Evolutionary conservation across 2,888 invertebrate genomes (phyloP).

Genomic region (Theretra japonica): DNA sequence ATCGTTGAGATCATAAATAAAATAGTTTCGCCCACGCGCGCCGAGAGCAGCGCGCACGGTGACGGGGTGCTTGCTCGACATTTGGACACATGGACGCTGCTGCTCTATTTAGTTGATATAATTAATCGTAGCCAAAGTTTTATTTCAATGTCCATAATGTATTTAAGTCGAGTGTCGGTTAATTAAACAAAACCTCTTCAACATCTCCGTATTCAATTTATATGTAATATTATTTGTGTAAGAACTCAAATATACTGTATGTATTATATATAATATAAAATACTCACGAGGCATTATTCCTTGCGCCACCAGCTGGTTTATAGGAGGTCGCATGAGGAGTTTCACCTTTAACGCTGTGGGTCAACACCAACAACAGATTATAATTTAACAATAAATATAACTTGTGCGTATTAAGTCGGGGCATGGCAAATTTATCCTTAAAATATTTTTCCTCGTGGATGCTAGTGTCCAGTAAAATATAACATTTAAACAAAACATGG

Average conservation of each 20-base stretch:
- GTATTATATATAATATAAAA: not conserved
- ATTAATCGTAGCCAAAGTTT: not conserved
- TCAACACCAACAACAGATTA: conserved; percentile 48
- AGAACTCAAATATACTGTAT: not conserved
- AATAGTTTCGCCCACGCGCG: conserved; percentile 70
- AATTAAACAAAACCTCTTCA: not conserved
- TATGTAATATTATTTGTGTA: not conserved
- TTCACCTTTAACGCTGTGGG: conserved; percentile 97
- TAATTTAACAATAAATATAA: not conserved
- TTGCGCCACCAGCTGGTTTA: conserved; percentile 98
- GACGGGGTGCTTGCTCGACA: conserved; percentile 14
- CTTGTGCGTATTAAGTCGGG: not conserved
- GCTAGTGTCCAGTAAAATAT: conserved; percentile 1
- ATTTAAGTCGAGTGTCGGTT: not conserved
- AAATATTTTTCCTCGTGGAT: conserved; percentile 37
- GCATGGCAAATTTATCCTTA: conserved; percentile 36
- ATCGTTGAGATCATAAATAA: conserved; percentile 71
- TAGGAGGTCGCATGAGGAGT: conserved; percentile 96
- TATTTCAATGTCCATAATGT: not conserved
- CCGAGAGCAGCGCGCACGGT: conserved; percentile 30
- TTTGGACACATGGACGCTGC: not conserved
- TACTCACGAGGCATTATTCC: conserved; percentile 99
- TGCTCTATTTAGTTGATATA: not conserved
- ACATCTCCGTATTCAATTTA: not conserved
- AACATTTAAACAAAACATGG: conserved; percentile 2